Conservation (phyloP, 1,140 invertebrate species). For the Phthorimaea operculella region DNA sequence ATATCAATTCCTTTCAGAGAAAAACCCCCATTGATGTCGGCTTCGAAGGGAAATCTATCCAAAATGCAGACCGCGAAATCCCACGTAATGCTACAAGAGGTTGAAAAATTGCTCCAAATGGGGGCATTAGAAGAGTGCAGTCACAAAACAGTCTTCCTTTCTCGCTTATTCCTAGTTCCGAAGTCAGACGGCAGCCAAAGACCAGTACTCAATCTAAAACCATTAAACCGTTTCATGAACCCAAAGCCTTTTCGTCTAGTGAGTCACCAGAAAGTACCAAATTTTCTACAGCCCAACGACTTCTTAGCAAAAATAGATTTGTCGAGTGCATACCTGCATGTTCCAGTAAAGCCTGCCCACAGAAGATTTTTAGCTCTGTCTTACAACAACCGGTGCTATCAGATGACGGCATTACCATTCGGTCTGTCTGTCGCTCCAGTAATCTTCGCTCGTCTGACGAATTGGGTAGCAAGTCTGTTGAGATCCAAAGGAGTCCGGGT, state of each 20-base stretch:
- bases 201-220: slow-evolving; percentile 12
- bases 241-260: slow-evolving; percentile 10
- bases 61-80: background rate
- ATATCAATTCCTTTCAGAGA: background rate
- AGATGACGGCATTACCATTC: slow-evolving; percentile 22
- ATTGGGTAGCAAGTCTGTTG: slow-evolving; percentile 17
- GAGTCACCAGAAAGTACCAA: slow-evolving; percentile 9
- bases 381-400: slow-evolving; percentile 16
- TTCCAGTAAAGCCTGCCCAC: slow-evolving; percentile 11
- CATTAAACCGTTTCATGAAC: slow-evolving; percentile 6
- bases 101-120: background rate
- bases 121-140: slow-evolving; percentile 2
- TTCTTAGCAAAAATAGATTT: slow-evolving; percentile 24
- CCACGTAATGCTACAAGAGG: background rate
- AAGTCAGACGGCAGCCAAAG: slow-evolving; percentile 9
- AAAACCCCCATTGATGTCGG: background rate
- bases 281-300: slow-evolving; percentile 17
- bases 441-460: slow-evolving; percentile 13
- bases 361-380: slow-evolving; percentile 15
- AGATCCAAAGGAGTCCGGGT: slow-evolving; percentile 16
- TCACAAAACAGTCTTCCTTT: background rate
- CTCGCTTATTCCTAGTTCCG: slow-evolving; percentile 6
- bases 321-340: slow-evolving; percentile 44
- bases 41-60: background rate
- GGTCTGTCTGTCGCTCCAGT: slow-evolving; percentile 15